Percentiles rank a stretch among this genome's conserved stretches.
Evolutionary conservation across 2,888 invertebrate genomes (phyloP).

Genomic region (Eilema depressum): DNA sequence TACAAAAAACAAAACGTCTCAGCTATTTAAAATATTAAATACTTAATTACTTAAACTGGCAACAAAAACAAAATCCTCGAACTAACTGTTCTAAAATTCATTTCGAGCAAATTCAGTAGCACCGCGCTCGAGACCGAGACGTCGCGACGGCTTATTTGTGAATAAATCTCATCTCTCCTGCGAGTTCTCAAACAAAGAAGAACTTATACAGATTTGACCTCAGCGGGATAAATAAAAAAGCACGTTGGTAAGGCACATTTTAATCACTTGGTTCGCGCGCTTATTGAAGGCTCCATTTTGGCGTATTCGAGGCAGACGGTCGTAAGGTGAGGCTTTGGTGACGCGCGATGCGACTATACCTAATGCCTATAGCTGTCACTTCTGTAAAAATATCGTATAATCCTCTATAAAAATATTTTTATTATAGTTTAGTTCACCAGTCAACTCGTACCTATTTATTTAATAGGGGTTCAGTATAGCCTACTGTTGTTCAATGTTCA

Average conservation of each 20-base stretch:
- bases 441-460: background rate
- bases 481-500: background rate
- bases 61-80: constrained; percentile 15
- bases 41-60: constrained; percentile 22
- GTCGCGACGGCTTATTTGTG: constrained; percentile 40
- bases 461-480: background rate
- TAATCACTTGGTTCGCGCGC: constrained; percentile 59
- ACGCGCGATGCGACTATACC: background rate
- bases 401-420: background rate
- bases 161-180: constrained; percentile 34
- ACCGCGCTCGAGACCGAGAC: constrained; percentile 7
- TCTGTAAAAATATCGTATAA: background rate
- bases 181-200: constrained; percentile 35
- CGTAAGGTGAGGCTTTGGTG: constrained; percentile 18
- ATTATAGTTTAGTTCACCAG: background rate
- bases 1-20: background rate
- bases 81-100: constrained; percentile 23
- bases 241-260: constrained; percentile 51
- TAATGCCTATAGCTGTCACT: background rate
- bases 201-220: constrained; percentile 48
- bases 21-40: constrained; percentile 1
- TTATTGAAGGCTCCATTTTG: constrained; percentile 63
- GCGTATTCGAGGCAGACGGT: constrained; percentile 50
- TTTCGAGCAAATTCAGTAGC: constrained; percentile 18
- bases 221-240: constrained; percentile 44